These are phyloP conservation scores for Pygathrix nemaeus DNA, from an alignment of 2,113 vertebrate genomes.

Conservation along the genomic window DNA sequence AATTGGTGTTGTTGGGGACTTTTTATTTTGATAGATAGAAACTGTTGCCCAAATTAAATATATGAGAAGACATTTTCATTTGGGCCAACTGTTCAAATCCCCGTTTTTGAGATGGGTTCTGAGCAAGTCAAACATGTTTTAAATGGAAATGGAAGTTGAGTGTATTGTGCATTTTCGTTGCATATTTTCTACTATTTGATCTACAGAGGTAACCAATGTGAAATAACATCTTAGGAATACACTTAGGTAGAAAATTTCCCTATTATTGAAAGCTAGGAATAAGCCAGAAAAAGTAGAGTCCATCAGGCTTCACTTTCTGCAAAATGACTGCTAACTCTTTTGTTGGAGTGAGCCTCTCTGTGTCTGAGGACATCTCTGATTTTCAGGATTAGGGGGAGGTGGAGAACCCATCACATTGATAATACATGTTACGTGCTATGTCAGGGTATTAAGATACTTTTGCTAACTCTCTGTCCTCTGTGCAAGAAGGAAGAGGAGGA, in stretches of 20 bases:
- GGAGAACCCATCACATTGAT: neutral
- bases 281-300: neutral
- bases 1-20: neutral
- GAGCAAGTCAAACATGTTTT: neutral
- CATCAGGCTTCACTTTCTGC: neutral
- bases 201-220: neutral
- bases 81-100: neutral
- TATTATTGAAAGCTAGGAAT: neutral
- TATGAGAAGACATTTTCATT: neutral
- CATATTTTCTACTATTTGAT: neutral
- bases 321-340: neutral
- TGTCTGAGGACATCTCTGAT: neutral
- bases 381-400: neutral
- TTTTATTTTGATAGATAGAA: constrained; percentile 15
- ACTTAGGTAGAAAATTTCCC: neutral
- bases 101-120: constrained; percentile 15
- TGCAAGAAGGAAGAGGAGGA: neutral
- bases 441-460: neutral
- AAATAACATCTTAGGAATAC: neutral
- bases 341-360: neutral
- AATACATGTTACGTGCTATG: neutral
- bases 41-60: neutral
- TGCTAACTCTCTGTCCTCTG: neutral
- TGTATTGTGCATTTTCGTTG: neutral
- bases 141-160: constrained; percentile 28